Base-by-base conservation (phyloP, 2,113 vertebrate genomes). In the Anseranas semipalmata region DNA sequence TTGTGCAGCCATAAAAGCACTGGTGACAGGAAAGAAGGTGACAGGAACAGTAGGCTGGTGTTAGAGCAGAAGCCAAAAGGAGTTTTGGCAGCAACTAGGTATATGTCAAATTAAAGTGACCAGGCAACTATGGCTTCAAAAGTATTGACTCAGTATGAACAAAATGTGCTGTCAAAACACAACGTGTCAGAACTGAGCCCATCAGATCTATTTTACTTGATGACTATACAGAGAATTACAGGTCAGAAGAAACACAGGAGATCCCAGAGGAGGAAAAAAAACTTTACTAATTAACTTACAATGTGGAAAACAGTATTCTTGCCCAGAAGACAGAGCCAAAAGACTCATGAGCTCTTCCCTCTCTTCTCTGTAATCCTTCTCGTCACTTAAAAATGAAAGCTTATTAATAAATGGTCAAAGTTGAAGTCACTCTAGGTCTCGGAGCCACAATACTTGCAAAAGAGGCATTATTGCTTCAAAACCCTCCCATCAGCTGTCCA, bases 91-190 rank as follows among this genome's bases (percentile, higher is more conserved):
- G 91, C 91, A 82, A 6, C 39, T 68, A 91, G 62, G 81, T 94
- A 2, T 55, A 94, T 75, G 81, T 91, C 95, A 95, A 95, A 94
- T 89, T 94, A 86, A 96, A 97, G 95, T 96, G 96, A 96, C 96
- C 96, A 94, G 82, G 89, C 94, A 96, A 87, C 92, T 93, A 91
- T 11, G 3, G 95, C 93, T 95, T 97, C 93, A 86, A 18, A 92
- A 97, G 86, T 96, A 93, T 96, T 95, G 95, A 96, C 94, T 97
- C 95, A 97, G 66, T 89, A 95, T 37, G 74, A 97, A 94, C 89
- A 96, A 96, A 97, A 96, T 85, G 93, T 73, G 87, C 95, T 96
- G 95, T 97, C 96, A 97, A 96, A 97, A 97, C 93, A 96, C 73
- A 85, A 76, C 77, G 15, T 96, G 93, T 95, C 89, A 95, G 95